Base-by-base conservation (phyloP, 1,140 invertebrate genomes). In the Scaptomyza montana region DNA sequence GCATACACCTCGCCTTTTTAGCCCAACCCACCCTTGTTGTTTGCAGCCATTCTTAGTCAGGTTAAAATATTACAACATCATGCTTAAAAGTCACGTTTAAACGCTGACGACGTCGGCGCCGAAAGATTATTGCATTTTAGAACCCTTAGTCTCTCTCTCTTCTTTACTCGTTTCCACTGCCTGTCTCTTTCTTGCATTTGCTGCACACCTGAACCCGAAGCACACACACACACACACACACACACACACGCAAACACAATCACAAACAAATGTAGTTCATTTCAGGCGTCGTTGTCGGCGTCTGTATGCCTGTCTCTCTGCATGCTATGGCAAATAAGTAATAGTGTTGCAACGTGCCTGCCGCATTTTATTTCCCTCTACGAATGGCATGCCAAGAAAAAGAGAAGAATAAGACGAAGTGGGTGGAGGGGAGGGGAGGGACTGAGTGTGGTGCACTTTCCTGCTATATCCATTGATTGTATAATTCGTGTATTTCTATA, bases 61-160 rank as follows among this genome's bases (percentile, higher is more conserved):
- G 84, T 87, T 87, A 87, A 87, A 87, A 87, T 87, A 87, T 87
- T 87, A 87, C 84, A 87, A 87, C 84, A 87, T 87, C 84, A 87
- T 87, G 84, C 84, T 87, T 89, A 87, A 87, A 87, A 87, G 84
- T 87, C 84, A 87, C 84, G 84, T 87, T 87, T 87, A 87, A 87
- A 89, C 84, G 84, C 74, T 89, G 84, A 89, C 84, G 84, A 87
- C 84, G 84, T 79, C 79, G 85, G 79, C 84, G 84, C 85, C 87
- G 84, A 89, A 87, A 89, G 84, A 87, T 87, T 87, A 87, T 87
- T 87, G 84, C 84, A 87, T 87, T 87, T 87, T 87, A 74, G 84
- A 80, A 64, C 74, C 49, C 53, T 21, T 41, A 57, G 39, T 28
- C 10, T 25, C 10, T 33, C 12, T 21, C 30, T 9, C 30, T 30